A percentile compares a stretch with the other conserved stretches of the same genome.
phyloP scores from a whole-genome alignment of 2,797 vertebrate species.

The Limosa lapponica region DNA sequence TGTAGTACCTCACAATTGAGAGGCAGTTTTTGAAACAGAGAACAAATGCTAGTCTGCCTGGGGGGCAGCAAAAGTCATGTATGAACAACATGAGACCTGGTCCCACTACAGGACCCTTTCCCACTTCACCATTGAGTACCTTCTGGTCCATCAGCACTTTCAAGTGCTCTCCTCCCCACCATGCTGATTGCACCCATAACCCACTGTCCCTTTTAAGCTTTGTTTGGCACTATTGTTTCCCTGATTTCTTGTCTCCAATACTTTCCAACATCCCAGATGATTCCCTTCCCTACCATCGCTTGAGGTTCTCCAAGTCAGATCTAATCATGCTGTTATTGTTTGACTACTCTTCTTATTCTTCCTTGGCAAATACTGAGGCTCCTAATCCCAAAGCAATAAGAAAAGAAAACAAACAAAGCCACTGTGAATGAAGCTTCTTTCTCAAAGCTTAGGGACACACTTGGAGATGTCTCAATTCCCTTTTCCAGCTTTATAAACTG shows the following conservation, averaged over 20 bases:
- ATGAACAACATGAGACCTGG: not conserved
- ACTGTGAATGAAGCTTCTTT: not conserved
- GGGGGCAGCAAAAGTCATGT: not conserved
- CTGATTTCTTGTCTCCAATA: not conserved
- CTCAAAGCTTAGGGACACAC: not conserved
- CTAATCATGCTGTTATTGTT: not conserved
- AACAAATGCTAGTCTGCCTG: not conserved
- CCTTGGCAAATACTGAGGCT: not conserved
- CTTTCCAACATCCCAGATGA: not conserved
- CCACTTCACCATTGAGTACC: rapidly evolving
- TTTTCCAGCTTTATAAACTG: not conserved
- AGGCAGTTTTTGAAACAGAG: not conserved
- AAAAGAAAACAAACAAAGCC: not conserved
- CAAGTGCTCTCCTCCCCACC: not conserved
- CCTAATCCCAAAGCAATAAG: conserved; percentile 1
- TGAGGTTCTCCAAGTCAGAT: not conserved
- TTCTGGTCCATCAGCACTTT: not conserved
- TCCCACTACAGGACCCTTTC: not conserved
- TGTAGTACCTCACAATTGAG: not conserved
- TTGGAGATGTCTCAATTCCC: not conserved
- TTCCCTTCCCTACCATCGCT: not conserved
- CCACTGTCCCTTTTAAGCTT: not conserved
- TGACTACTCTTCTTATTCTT: not conserved
- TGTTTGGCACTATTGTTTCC: not conserved
- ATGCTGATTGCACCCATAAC: not conserved